Evolutionary conservation across 1,140 invertebrate genomes (phyloP).

Genomic region (Homalodisca vitripennis): DNA sequence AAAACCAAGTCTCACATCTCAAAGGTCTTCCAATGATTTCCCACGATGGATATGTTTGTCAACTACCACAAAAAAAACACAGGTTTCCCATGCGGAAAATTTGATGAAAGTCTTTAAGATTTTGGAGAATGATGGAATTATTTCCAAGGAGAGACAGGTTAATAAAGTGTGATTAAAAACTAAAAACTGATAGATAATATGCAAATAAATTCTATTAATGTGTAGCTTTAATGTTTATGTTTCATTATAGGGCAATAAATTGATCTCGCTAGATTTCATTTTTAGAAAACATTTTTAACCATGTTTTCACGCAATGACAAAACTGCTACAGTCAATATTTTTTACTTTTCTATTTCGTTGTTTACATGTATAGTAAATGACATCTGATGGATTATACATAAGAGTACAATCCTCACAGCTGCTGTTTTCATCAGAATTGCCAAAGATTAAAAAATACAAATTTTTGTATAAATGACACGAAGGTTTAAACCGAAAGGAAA

Average conservation of each 20-base stretch:
- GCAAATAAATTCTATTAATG: too few relatives aligned
- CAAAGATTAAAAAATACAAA: too few relatives aligned
- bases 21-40: slow-evolving; percentile 45
- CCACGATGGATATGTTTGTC: slow-evolving; percentile 46
- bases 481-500: too few relatives aligned
- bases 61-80: slow-evolving; percentile 45
- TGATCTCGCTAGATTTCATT: background rate
- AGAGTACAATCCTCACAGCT: too few relatives aligned
- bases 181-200: background rate
- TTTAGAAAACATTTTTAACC: too few relatives aligned
- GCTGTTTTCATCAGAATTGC: too few relatives aligned
- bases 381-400: too few relatives aligned
- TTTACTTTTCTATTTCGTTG: background rate
- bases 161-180: slow-evolving; percentile 11
- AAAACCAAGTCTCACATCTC: slow-evolving; percentile 28
- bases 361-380: background rate
- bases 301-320: too few relatives aligned
- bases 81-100: slow-evolving; percentile 48
- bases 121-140: slow-evolving; percentile 43
- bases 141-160: slow-evolving; percentile 42
- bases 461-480: too few relatives aligned
- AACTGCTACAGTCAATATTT: background rate
- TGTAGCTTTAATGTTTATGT: too few relatives aligned
- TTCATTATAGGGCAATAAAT: background rate
- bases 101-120: slow-evolving; percentile 45